Evolutionary conservation across 2,888 invertebrate species (phyloP).

Genomic region (Linyphia triangularis): DNA sequence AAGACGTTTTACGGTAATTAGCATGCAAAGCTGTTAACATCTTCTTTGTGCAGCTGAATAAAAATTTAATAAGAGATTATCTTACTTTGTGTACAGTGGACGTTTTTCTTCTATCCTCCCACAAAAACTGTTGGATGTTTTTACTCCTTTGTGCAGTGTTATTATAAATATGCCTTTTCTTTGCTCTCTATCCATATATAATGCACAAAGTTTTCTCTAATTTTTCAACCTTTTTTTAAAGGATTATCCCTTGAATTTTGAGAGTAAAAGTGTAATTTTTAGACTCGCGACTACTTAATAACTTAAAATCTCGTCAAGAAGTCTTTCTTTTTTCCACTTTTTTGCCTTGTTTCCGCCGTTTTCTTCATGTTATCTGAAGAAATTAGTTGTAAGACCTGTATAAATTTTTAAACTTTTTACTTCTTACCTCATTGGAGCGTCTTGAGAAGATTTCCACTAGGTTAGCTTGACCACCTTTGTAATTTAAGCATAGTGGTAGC

Average conservation of each 20-base stretch:
- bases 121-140: constrained; percentile 38
- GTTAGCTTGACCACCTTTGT: background rate
- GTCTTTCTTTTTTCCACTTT: constrained; percentile 19
- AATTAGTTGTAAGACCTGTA: constrained; percentile 14
- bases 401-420: constrained; percentile 59
- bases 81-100: constrained; percentile 47
- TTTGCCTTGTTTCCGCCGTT: background rate
- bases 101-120: constrained; percentile 56
- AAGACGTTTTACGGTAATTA: constrained; percentile 74
- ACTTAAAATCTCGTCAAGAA: constrained; percentile 19
- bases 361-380: constrained; percentile 16
- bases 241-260: constrained; percentile 66
- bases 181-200: constrained; percentile 51
- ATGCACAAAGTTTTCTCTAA: constrained; percentile 61
- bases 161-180: constrained; percentile 66
- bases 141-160: constrained; percentile 62
- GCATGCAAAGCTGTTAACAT: constrained; percentile 75
- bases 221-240: constrained; percentile 53
- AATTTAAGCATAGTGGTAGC: background rate
- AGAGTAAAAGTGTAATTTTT: constrained; percentile 62
- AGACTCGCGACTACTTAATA: constrained; percentile 48
- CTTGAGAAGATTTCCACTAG: background rate
- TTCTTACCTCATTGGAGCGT: background rate
- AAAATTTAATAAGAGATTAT: constrained; percentile 75
- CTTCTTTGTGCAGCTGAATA: constrained; percentile 73